Evolutionary conservation across 2,888 invertebrate genomes (phyloP).

Genomic region (Lomographa bimaculata): DNA sequence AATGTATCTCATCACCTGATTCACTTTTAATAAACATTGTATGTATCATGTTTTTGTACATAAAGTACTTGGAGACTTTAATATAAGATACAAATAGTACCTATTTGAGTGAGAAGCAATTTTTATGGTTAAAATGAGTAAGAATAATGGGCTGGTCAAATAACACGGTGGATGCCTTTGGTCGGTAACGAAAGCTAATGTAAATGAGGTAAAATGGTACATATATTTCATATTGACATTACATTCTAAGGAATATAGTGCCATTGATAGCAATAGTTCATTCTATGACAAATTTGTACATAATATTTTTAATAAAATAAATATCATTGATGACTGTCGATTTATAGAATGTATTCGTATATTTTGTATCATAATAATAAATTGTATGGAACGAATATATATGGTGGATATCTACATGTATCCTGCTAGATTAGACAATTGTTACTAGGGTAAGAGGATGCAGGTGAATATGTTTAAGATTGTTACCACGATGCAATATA

Average conservation of each 20-base stretch:
- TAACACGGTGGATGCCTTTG: constrained; percentile 8
- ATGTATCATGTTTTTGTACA: constrained; percentile 22
- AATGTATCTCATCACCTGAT: constrained; percentile 18
- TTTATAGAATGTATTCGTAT: constrained; percentile 42
- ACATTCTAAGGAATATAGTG: constrained; percentile 73
- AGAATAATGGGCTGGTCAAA: constrained; percentile 26
- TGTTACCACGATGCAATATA: constrained; percentile 55
- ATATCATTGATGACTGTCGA: constrained; percentile 48
- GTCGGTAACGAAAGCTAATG: neutral
- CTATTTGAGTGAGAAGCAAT: constrained; percentile 21
- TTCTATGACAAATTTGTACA: constrained; percentile 69
- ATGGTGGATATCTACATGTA: constrained; percentile 51
- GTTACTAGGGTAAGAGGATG: constrained; percentile 57
- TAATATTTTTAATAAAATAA: constrained; percentile 65
- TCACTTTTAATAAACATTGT: constrained; percentile 11
- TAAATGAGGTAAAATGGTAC: constrained; percentile 51
- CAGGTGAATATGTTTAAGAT: constrained; percentile 74
- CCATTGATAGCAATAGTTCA: constrained; percentile 61
- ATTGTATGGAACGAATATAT: constrained; percentile 55
- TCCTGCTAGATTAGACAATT: constrained; percentile 57
- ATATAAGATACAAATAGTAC: constrained; percentile 22
- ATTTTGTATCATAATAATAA: constrained; percentile 49
- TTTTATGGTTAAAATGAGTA: constrained; percentile 35
- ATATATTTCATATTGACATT: constrained; percentile 58
- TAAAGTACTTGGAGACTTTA: constrained; percentile 14